phyloP scores from a whole-genome alignment of 2,797 vertebrate species.

The Eremophila alpestris region DNA sequence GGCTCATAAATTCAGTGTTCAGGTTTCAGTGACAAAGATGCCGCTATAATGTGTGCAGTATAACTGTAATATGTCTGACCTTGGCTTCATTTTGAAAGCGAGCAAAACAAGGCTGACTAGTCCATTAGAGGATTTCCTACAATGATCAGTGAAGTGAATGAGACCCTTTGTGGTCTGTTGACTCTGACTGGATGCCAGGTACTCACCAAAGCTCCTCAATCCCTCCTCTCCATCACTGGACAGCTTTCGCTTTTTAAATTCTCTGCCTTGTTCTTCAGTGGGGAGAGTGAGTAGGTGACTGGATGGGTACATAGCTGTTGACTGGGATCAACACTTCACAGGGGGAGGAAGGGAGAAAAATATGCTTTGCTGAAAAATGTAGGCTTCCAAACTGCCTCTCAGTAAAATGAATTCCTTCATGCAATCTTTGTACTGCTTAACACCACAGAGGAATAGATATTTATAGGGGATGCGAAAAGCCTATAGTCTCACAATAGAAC shows the following conservation, averaged over 20 bases:
- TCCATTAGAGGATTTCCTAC: background rate
- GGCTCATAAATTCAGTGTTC: background rate
- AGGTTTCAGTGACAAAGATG: background rate
- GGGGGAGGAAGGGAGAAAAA: background rate
- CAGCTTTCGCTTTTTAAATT: background rate
- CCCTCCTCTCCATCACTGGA: too few relatives aligned
- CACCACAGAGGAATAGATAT: background rate
- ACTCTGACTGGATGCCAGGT: background rate
- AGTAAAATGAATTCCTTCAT: background rate
- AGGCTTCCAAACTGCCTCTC: background rate
- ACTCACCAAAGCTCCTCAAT: background rate
- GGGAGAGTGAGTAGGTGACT: background rate
- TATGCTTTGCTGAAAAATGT: background rate
- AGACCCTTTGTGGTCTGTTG: background rate
- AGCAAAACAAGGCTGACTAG: background rate
- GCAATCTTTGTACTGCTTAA: background rate
- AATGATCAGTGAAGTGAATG: background rate
- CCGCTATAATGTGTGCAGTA: background rate
- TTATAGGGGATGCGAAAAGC: background rate
- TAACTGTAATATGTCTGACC: background rate
- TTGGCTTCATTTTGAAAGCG: background rate
- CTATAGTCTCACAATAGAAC: background rate
- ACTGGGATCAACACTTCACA: fast-evolving
- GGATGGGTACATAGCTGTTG: background rate
- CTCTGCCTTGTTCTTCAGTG: background rate